Evolutionary conservation across 2,113 vertebrate species (phyloP), one percentile per base, ranked within the genome.

Genomic region (Salvelinus fontinalis): DNA sequence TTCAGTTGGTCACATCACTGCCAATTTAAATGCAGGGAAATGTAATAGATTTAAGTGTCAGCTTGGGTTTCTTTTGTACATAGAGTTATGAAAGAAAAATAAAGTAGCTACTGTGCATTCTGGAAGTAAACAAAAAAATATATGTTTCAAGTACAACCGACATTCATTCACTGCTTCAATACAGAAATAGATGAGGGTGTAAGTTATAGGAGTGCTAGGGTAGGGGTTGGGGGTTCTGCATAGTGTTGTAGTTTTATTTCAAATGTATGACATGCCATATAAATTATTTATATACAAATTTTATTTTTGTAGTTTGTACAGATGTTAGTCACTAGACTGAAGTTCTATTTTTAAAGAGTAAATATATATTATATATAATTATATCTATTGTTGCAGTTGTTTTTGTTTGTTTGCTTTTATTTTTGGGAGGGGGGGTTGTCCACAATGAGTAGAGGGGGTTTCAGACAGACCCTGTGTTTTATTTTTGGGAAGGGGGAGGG

Each of bases 241-340:
- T 91, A 90, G 88, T 82, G 90, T 91, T 92, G 79, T 93, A 90
- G 90, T 93, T 92, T 82, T 90, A 91, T 93, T 94, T 93, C 88
- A 93, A 90, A 78, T 89, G 89, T 95, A 93, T 93, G 91, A 92
- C 93, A 93, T 93, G 92, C 93, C 94, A 94, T 94, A 90, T 95
- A 96, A 96, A 92, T 97, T 97, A 97, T 97, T 97, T 97, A 97
- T 96, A 96, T 95, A 70, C 93, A 94, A 93, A 87, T 86, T 97
- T 95, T 97, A 97, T 97, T 97, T 97, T 97, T 97, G 94, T 97
- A 97, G 94, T 95, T 93, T 95, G 94, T 95, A 96, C 94, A 96
- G 94, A 94, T 95, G 92, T 92, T 95, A 95, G 95, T 94, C 90
- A 85, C 88, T 92, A 94, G 93, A 95, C 93, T 90, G 95, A 96